Conservation (phyloP, 2,797 vertebrate species). For the Telmatherina bonti region DNA sequence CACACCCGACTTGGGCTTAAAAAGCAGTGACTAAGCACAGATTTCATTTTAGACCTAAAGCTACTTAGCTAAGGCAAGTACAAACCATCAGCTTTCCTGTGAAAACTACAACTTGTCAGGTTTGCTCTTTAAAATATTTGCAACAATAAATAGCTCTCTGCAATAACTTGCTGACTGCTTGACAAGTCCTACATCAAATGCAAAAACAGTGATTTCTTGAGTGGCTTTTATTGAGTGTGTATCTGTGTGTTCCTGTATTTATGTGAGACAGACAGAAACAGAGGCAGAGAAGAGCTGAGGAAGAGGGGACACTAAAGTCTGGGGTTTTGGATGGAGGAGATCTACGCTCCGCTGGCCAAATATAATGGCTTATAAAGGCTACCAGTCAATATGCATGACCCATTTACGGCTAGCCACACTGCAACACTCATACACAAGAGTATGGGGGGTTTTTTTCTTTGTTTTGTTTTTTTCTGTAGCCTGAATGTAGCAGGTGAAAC, state of each 20-base stretch:
- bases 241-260: conserved; percentile 5
- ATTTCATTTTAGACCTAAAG: conserved; percentile 64
- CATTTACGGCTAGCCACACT: conserved; percentile 56
- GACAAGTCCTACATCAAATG: conserved; percentile 28
- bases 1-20: conserved; percentile 54
- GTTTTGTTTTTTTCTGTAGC: conserved; percentile 6
- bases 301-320: conserved; percentile 19
- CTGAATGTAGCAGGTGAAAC: conserved; percentile 30
- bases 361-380: conserved; percentile 61
- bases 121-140: conserved; percentile 53
- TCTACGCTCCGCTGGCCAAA: conserved; percentile 64
- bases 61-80: conserved; percentile 63
- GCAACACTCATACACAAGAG: conserved; percentile 41
- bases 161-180: conserved; percentile 64
- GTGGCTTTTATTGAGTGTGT: conserved; percentile 24
- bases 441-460: too few species aligned
- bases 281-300: conserved; percentile 39
- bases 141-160: conserved; percentile 52
- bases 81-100: conserved; percentile 60
- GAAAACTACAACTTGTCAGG: conserved; percentile 53
- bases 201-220: conserved; percentile 46
- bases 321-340: conserved; percentile 40
- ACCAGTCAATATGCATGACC: conserved; percentile 69
- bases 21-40: conserved; percentile 68
- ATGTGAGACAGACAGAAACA: background rate